phyloP scores from a whole-genome alignment of 2,888 invertebrate genomes.

The Liposcelis brunnea region DNA sequence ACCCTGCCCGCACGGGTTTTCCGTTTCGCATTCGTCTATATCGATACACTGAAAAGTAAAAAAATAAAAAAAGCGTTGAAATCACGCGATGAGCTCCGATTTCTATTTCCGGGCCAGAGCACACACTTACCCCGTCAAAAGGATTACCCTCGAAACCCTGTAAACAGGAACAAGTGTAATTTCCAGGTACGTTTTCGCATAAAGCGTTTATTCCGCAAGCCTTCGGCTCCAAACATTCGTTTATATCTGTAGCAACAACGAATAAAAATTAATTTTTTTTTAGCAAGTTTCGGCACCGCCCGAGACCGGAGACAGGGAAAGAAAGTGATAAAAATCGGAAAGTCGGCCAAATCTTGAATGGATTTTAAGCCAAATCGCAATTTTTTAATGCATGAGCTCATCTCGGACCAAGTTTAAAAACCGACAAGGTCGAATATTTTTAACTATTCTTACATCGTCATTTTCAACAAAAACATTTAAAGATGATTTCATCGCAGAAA shows the following conservation, averaged over 20 bases:
- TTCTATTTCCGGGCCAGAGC: background rate
- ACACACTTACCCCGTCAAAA: conserved; percentile 38
- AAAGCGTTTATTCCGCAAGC: conserved; percentile 67
- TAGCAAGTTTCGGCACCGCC: background rate
- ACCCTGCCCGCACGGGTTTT: conserved; percentile 55
- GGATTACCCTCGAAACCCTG: conserved; percentile 74
- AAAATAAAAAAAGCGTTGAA: background rate
- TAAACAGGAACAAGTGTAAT: conserved; percentile 71
- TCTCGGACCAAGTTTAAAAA: too few relatives aligned
- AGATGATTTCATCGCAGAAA: too few relatives aligned
- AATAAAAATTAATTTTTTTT: background rate
- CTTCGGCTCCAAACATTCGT: conserved; percentile 68
- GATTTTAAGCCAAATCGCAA: too few relatives aligned
- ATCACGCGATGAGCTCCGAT: background rate
- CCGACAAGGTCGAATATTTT: too few relatives aligned
- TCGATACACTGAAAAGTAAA: conserved; percentile 47
- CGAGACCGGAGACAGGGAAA: background rate
- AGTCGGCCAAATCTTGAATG: too few relatives aligned
- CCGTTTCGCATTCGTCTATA: conserved; percentile 62
- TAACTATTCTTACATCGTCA: too few relatives aligned
- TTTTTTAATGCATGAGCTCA: too few relatives aligned
- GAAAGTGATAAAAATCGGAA: conserved; percentile 3
- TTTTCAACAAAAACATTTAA: too few relatives aligned
- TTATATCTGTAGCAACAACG: conserved; percentile 44
- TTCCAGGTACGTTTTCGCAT: conserved; percentile 71